Evolutionary conservation across 2,113 vertebrate species (phyloP).

Genomic region (Nycticorax nycticorax): DNA sequence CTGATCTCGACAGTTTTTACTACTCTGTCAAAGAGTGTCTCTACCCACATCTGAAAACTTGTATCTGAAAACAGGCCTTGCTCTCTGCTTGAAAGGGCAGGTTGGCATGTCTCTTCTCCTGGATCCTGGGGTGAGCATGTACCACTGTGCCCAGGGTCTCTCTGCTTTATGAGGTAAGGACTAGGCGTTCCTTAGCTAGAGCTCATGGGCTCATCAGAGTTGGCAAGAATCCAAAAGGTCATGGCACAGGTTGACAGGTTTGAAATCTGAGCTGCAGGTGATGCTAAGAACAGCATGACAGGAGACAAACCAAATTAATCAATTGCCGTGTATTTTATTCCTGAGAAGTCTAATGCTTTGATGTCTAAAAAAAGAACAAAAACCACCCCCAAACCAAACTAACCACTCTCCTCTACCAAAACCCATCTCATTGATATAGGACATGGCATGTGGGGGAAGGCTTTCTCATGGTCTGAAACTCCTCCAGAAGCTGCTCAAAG

Average conservation of each 20-base stretch:
- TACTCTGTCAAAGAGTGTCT: neutral
- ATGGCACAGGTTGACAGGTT: neutral
- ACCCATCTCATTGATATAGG: neutral
- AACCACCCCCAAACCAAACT: neutral
- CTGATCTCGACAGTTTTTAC: neutral
- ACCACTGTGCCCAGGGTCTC: neutral
- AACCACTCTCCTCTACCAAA: neutral
- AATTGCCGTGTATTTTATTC: neutral
- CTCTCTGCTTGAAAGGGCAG: neutral
- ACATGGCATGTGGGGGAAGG: neutral
- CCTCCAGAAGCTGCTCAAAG: accelerated
- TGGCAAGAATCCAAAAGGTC: neutral
- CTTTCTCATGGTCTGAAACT: neutral
- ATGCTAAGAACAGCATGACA: neutral
- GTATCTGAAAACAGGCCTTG: neutral
- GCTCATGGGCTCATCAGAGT: neutral
- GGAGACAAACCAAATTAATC: neutral
- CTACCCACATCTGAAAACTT: neutral
- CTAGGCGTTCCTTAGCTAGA: neutral
- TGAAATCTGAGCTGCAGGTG: neutral
- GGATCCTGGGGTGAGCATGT: neutral
- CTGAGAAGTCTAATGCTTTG: neutral
- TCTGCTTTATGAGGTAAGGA: neutral
- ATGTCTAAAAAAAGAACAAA: neutral
- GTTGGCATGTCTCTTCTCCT: neutral